Base-by-base conservation (phyloP, 2,888 invertebrate genomes). In the Diarsia dahlii region DNA sequence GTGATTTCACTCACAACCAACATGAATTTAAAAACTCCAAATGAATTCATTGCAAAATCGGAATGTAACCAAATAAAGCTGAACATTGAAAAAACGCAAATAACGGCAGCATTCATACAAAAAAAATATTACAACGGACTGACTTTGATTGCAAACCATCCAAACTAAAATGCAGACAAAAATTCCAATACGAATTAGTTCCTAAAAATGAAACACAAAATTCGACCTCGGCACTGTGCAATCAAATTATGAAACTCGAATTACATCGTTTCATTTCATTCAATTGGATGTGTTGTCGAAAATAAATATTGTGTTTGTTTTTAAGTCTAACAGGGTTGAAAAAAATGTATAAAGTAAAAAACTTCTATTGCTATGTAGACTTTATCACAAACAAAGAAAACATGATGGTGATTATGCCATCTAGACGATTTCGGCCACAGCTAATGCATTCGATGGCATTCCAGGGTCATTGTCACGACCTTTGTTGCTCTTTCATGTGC, bases 171-270 rank as follows among this genome's bases (percentile, higher is more conserved):
- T 70, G 48, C 73, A 66, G 64, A 28, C 66, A 70, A 52, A 72
- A 76, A 78, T 72, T 76, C 72, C 78, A 58, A 82, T 75, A 77
- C 67, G 65, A 80, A 82, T 86, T 80, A 87, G 71, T 63, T 65
- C 34, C 73, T 72, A 75, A 82, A 86, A 78, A 80, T 73, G 56
- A 75, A 74, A 82, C 66, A 39, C 69, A 48, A 34, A 54, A 69
- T 62, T 54, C 50, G 20, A 74, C 39, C 65, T 64, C 58, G 74
- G 69, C 56, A 60, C 58, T 69, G 52, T 74, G 78, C 78, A 87
- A 86, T 87, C 85, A 86, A 87, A 86, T 87, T 82, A 82, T 87
- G 80, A 75, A 76, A 78, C 80, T 87, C 80, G 76, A 77, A 80
- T 84, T 86, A 81, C 76, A 70, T 74, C 67, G 75, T 82, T 87